phyloP scores from a whole-genome alignment of 2,113 vertebrate genomes.

The Tetrao urogallus region DNA sequence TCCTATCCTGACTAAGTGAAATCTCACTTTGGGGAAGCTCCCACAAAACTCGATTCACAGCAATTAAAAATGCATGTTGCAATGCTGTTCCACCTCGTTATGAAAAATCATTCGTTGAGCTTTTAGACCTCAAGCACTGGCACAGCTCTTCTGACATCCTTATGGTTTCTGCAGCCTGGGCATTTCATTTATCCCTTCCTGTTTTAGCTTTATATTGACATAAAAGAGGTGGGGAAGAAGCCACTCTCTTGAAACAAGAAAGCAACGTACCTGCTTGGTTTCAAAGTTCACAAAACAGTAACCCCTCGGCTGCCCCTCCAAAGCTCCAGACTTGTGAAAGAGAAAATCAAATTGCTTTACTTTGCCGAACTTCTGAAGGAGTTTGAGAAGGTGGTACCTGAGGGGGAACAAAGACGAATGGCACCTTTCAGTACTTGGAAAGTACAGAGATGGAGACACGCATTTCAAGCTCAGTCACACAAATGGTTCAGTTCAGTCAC shows the following conservation, averaged over 20 bases:
- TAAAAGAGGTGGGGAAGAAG: neutral
- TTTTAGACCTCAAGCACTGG: neutral
- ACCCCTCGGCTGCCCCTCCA: conserved; percentile 95
- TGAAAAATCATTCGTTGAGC: neutral
- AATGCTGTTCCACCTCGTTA: neutral
- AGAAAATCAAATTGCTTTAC: conserved; percentile 99
- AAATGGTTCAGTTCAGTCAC: neutral
- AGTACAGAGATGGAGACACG: neutral
- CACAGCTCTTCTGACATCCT: neutral
- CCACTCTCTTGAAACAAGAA: neutral
- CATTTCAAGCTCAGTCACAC: accelerated
- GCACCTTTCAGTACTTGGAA: neutral
- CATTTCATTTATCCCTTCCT: neutral
- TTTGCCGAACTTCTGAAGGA: conserved; percentile 96
- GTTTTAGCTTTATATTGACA: neutral
- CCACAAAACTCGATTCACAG: neutral
- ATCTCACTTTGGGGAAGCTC: neutral
- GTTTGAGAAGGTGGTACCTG: conserved; percentile 95
- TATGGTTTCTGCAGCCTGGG: neutral
- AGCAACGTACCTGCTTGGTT: conserved; percentile 88
- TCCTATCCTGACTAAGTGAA: neutral
- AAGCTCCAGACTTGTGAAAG: conserved; percentile 95
- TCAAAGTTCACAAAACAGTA: conserved; percentile 99
- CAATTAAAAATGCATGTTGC: neutral
- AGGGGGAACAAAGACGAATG: conserved; percentile 4